phyloP scores from a whole-genome alignment of 2,888 invertebrate species.

The Diloba caeruleocephala region DNA sequence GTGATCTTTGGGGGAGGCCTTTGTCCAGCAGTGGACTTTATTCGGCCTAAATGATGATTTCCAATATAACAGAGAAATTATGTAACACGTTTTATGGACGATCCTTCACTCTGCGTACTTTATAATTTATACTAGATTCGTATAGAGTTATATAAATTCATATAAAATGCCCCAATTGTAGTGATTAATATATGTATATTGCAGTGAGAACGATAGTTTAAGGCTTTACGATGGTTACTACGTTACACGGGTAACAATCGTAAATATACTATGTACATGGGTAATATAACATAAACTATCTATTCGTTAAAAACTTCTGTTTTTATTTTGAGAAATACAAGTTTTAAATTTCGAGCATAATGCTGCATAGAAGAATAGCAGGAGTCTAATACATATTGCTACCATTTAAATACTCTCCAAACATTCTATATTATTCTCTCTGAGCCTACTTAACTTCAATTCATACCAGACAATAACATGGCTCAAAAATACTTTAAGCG shows the following conservation, averaged over 20 bases:
- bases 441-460: not conserved
- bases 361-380: too few species aligned
- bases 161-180: constrained; percentile 55
- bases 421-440: too few species aligned
- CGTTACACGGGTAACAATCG: constrained; percentile 32
- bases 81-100: constrained; percentile 24
- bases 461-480: constrained; percentile 40
- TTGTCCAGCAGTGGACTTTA: too few species aligned
- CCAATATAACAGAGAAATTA: not conserved
- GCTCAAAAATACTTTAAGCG: constrained; percentile 23
- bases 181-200: constrained; percentile 41
- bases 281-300: constrained; percentile 27
- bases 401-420: too few species aligned
- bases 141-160: constrained; percentile 45
- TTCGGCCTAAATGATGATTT: too few species aligned
- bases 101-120: constrained; percentile 4
- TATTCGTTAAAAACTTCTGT: constrained; percentile 6
- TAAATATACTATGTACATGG: constrained; percentile 24
- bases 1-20: too few species aligned
- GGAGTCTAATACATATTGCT: too few species aligned
- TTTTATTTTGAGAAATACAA: constrained; percentile 14
- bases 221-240: constrained; percentile 36
- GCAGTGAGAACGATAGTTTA: constrained; percentile 40
- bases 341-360: too few species aligned
- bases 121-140: constrained; percentile 39